A percentile compares a stretch with the other conserved stretches of the same genome.
These are phyloP conservation scores for Myathropa florea DNA, from an alignment of 2,888 invertebrate genomes.

Conservation along the genomic window DNA sequence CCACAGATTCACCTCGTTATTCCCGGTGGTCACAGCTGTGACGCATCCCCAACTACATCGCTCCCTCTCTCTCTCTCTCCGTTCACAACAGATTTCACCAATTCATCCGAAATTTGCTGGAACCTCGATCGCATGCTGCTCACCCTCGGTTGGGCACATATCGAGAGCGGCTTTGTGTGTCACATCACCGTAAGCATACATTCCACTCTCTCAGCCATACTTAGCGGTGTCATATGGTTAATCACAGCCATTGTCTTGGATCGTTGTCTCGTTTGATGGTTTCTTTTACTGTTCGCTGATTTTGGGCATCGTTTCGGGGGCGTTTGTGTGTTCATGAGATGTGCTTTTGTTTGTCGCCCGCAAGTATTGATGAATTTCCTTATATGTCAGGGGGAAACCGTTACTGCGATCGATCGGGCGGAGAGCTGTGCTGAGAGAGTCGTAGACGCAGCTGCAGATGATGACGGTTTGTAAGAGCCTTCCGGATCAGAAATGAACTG, in stretches of 20 bases:
- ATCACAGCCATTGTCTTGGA: constrained; percentile 35
- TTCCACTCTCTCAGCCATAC: neutral
- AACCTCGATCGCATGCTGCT: no score
- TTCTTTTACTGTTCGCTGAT: constrained; percentile 11
- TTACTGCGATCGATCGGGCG: neutral
- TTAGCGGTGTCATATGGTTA: constrained; percentile 58
- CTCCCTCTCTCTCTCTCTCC: no score
- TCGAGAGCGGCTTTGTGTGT: neutral
- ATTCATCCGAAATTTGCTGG: neutral
- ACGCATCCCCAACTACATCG: neutral
- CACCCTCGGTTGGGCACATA: no score
- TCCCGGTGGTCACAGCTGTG: neutral
- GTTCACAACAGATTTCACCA: neutral
- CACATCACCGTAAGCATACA: neutral
- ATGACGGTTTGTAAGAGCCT: neutral
- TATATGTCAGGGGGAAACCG: neutral
- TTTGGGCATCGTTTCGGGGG: constrained; percentile 37
- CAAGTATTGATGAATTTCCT: neutral
- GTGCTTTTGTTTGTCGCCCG: neutral
- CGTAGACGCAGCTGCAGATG: neutral
- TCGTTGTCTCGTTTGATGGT: neutral
- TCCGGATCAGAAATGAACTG: neutral
- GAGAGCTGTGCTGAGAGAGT: neutral
- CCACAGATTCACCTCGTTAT: neutral
- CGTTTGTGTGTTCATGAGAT: constrained; percentile 3